Base-by-base conservation (phyloP, 1,140 invertebrate species). In the Agraylea sexmaculata region DNA sequence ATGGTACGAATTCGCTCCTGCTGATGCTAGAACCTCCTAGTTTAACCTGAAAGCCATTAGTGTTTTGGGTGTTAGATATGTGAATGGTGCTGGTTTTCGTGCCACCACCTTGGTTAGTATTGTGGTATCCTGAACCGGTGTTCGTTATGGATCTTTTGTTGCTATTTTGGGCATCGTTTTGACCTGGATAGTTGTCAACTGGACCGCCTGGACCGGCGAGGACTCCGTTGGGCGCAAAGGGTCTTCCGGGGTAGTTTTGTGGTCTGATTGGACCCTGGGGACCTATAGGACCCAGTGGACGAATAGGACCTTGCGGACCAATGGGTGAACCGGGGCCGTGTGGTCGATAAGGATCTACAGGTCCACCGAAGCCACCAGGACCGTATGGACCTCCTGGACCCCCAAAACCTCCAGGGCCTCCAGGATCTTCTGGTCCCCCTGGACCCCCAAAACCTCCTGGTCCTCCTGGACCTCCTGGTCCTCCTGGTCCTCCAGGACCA, bases 171-270 rank as follows among this genome's bases (percentile, higher is more conserved):
- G n/a, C n/a, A n/a, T n/a, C n/a, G 21, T 39, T 34, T 31, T 45
- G 40, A 49, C 47, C 47, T 49, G 36, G 40, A 22, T 43, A 34
- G 15, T 43, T 47, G 32, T 44, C 60, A 4, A 57, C 57, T 4
- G 57, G 54, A 0, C 57, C 60, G 1, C 57, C 62, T 1, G 56
- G 53, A 13, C 55, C 57, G 2, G 55, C 57, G 28, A 65, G 36
- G 8, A 65, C 46, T 31, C 53, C 47, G 19, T 49, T 49, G 15
- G 47, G 40, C 1, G 22, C 21, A 4, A 34, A 40, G 6, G 40
- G 52, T 30, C 51, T 42, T 10, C 53, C 25, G 7, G 34, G 19
- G 31, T 42, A 29, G 28, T 43, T 21, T 47, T 56, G n/a, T 52
- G 48, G 5, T 35, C 29, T 37, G 2, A 35, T 41, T 10, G 32